A percentile compares a stretch with the other conserved stretches of the same genome.
phyloP scores from a whole-genome alignment of 2,113 vertebrate species.

The Anhinga anhinga region DNA sequence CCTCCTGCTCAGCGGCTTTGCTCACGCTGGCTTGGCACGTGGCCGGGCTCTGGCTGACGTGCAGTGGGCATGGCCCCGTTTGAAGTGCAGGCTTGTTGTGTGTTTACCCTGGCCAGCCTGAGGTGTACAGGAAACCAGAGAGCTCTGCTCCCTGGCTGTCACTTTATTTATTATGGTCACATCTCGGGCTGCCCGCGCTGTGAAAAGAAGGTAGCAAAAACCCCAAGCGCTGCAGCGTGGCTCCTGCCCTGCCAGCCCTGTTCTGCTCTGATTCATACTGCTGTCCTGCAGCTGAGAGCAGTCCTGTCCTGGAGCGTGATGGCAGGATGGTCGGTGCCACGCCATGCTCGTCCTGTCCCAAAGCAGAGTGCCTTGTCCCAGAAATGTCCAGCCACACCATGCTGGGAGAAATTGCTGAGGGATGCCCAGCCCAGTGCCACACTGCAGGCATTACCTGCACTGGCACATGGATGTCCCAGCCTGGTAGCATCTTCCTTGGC shows the following conservation, averaged over 20 bases:
- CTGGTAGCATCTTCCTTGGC: background rate
- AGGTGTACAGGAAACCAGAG: constrained; percentile 63
- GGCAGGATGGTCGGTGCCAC: rapidly evolving
- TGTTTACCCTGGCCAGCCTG: constrained; percentile 54
- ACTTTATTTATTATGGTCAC: constrained; percentile 53
- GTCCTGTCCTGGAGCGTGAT: background rate
- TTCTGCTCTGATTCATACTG: background rate
- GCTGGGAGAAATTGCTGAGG: background rate
- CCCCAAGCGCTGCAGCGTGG: rapidly evolving
- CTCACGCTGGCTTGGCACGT: rapidly evolving
- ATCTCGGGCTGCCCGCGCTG: background rate
- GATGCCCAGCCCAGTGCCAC: background rate
- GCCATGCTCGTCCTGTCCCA: rapidly evolving
- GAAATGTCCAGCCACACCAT: background rate
- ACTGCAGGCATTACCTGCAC: background rate
- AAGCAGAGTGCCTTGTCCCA: background rate
- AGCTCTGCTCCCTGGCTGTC: constrained; percentile 29
- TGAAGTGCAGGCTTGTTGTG: constrained; percentile 41
- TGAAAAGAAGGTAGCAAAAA: constrained; percentile 16
- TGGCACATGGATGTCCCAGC: background rate
- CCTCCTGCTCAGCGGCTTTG: background rate
- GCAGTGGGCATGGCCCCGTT: background rate
- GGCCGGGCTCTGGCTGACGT: background rate
- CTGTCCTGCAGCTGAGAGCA: background rate
- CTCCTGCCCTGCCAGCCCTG: background rate